phyloP scores from a whole-genome alignment of 2,113 vertebrate genomes.

The Athene cunicularia region DNA sequence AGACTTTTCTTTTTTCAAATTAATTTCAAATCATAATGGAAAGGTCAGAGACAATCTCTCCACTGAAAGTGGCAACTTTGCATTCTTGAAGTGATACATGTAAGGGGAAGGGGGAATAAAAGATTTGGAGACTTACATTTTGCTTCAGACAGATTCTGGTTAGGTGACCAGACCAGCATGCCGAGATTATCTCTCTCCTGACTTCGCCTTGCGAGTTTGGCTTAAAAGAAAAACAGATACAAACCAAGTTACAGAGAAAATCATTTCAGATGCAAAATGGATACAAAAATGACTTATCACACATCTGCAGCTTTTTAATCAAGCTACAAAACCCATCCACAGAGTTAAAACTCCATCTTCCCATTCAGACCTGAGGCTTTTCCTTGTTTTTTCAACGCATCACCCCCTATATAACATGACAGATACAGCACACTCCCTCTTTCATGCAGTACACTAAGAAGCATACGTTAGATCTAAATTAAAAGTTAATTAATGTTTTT shows the following conservation, averaged over 20 bases:
- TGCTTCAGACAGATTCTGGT: slow-evolving; percentile 87
- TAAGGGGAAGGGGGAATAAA: neutral
- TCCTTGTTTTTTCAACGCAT: slow-evolving; percentile 15
- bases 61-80: neutral
- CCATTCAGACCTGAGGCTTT: slow-evolving; percentile 41
- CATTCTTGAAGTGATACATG: neutral
- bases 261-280: slow-evolving; percentile 14
- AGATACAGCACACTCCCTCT: neutral
- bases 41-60: neutral
- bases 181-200: slow-evolving; percentile 92
- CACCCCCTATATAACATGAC: slow-evolving; percentile 4
- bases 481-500: slow-evolving; percentile 65
- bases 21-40: neutral
- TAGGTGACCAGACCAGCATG: slow-evolving; percentile 97
- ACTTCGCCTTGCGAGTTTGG: slow-evolving; percentile 86
- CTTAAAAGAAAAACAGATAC: slow-evolving; percentile 62
- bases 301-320: slow-evolving; percentile 44
- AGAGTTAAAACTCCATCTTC: slow-evolving; percentile 21
- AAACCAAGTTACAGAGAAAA: slow-evolving; percentile 37
- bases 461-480: slow-evolving; percentile 35
- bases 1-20: neutral
- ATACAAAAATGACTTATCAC: neutral
- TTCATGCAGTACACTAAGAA: slow-evolving; percentile 1
- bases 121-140: slow-evolving; percentile 84
- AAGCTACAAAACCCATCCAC: neutral